A percentile compares a stretch with the other conserved stretches of the same genome.
Conservation (phyloP, 2,797 vertebrate species). For the Hemibagrus guttatus region DNA sequence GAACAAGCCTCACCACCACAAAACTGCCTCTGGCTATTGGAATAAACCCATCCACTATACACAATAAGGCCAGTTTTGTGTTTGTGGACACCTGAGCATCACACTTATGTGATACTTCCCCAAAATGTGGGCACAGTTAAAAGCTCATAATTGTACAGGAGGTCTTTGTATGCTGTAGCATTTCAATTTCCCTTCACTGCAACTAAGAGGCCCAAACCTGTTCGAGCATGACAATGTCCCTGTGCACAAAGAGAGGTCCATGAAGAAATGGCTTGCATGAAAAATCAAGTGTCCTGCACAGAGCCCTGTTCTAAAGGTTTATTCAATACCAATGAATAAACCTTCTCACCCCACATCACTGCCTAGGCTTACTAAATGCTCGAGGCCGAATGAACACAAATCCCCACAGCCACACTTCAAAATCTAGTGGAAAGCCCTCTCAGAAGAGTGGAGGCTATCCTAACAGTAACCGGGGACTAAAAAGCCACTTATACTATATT, state of each 20-base stretch:
- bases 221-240: background rate
- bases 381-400: background rate
- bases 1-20: background rate
- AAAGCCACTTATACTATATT: background rate
- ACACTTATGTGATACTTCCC: background rate
- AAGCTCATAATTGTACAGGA: background rate
- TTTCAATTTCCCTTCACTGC: background rate
- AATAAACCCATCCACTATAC: background rate
- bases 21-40: background rate
- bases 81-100: background rate
- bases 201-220: background rate
- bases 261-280: background rate
- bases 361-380: background rate
- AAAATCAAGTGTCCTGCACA: background rate
- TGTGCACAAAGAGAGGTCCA: background rate
- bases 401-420: background rate
- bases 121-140: background rate
- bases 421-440: background rate
- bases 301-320: background rate
- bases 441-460: background rate
- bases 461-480: background rate
- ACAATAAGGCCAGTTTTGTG: background rate
- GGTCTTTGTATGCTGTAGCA: background rate
- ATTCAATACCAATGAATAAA: background rate
- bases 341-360: background rate